These are phyloP conservation scores for Eupithecia subfuscata DNA, from an alignment of 2,888 invertebrate species.

Conservation along the genomic window DNA sequence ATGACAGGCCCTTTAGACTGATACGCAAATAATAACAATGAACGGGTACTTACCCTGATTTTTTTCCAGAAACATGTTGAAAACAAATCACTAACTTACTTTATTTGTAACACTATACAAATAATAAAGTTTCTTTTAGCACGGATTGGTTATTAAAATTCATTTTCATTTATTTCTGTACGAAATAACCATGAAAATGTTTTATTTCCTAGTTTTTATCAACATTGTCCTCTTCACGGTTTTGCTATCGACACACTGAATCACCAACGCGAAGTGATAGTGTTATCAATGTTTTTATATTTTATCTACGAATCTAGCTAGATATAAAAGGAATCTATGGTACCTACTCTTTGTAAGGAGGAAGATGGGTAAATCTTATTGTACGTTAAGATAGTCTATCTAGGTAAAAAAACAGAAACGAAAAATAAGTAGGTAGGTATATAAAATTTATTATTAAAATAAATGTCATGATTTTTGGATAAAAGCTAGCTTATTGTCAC, in stretches of 20 bases:
- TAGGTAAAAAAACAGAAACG: not conserved
- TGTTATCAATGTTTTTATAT: conserved; percentile 23
- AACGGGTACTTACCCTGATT: conserved; percentile 16
- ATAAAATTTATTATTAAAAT: not conserved
- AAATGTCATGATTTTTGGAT: not conserved
- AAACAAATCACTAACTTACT: not conserved
- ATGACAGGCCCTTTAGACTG: not conserved
- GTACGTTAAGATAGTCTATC: not conserved
- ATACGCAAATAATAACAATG: not conserved
- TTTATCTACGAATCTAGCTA: conserved; percentile 12
- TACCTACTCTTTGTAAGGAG: not conserved
- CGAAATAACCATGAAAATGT: not conserved
- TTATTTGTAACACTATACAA: conserved; percentile 3
- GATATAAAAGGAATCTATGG: not conserved
- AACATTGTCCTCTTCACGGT: conserved; percentile 5
- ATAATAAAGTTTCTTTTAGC: not conserved
- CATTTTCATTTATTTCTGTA: conserved; percentile 4
- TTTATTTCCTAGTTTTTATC: conserved; percentile 13
- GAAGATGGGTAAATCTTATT: not conserved
- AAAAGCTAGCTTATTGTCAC: not conserved
- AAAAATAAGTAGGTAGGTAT: not conserved
- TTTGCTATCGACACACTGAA: conserved; percentile 27
- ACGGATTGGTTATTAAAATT: not conserved
- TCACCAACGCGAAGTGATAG: conserved; percentile 24
- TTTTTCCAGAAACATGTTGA: conserved; percentile 15